Base-by-base conservation (phyloP, 2,113 vertebrate species). In the Pseudopodoces humilis region DNA sequence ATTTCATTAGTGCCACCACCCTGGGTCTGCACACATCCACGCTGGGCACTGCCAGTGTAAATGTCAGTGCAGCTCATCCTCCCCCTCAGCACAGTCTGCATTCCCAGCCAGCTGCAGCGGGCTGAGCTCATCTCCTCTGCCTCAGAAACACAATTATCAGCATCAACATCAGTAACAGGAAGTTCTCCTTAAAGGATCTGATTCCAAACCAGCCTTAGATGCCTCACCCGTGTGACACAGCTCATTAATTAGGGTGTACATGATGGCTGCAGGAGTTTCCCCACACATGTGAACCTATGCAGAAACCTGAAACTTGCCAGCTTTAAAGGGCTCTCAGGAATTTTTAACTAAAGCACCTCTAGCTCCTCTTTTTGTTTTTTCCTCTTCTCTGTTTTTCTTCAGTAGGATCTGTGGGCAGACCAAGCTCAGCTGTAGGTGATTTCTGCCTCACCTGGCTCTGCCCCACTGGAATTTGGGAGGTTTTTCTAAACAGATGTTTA, bases 281-380 rank as follows among this genome's bases (percentile, higher is more conserved):
- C 59, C 9, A 1, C 23, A 47, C 60, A 1, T 1, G 2, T 3
- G 33, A 17, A 37, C 22, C 75, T 56, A 0, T 1, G 14, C 50
- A 83, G 39, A 44, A 68, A 17, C 19, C 55, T 53, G 19, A 7
- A 24, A 28, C 16, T 30, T 79, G 25, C 28, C 31, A 6, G 6
- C 20, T 35, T 25, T 21, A 39, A 75, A 76, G 33, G 30, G 15
- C 17, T 55, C 4, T 25, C 33, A 20, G 63, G 53, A 41, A 10
- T 44, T 80, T 56, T 43, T 35, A 59, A 41, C 9, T 31, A 20
- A 35, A 77, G 6, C 22, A 83, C 31, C 35, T 68, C 11, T 2
- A 22, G 7, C 14, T 77, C 15, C 15, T 35, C 23, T 30, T 39
- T 39, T 39, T 39, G 39, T 39, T 39, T 39, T 39, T 39, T 39